Percentiles rank a stretch among this genome's conserved stretches.
phyloP scores from a whole-genome alignment of 2,113 vertebrate genomes.

The Cyanistes caeruleus region DNA sequence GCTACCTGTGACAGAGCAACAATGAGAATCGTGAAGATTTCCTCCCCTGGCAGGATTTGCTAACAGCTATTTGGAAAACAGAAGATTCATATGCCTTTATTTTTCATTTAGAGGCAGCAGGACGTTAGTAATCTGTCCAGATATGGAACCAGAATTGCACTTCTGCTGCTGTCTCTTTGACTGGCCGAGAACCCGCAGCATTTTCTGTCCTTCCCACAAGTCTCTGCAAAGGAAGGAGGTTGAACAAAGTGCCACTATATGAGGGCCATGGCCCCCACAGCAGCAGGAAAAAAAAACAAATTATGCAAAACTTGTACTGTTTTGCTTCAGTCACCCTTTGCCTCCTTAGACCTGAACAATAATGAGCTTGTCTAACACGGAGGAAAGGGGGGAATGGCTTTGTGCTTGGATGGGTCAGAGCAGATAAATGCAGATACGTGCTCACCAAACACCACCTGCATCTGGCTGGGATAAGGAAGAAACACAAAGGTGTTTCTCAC shows the following conservation, averaged over 20 bases:
- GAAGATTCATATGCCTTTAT: neutral
- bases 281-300: neutral
- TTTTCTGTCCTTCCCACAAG: neutral
- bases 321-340: neutral
- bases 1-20: neutral
- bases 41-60: neutral
- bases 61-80: constrained; percentile 15
- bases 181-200: accelerated
- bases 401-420: neutral
- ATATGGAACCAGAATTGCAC: accelerated
- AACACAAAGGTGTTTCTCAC: neutral
- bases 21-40: constrained; percentile 26
- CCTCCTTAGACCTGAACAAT: neutral
- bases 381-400: neutral
- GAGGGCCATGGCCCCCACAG: neutral
- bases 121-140: neutral
- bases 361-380: neutral
- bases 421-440: neutral
- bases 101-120: constrained; percentile 1
- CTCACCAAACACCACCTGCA: neutral
- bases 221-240: neutral
- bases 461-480: neutral
- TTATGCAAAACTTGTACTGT: neutral
- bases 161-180: accelerated
- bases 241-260: neutral